Evolutionary conservation across 1,140 invertebrate genomes (phyloP).

Genomic region (Calosoma granatense): DNA sequence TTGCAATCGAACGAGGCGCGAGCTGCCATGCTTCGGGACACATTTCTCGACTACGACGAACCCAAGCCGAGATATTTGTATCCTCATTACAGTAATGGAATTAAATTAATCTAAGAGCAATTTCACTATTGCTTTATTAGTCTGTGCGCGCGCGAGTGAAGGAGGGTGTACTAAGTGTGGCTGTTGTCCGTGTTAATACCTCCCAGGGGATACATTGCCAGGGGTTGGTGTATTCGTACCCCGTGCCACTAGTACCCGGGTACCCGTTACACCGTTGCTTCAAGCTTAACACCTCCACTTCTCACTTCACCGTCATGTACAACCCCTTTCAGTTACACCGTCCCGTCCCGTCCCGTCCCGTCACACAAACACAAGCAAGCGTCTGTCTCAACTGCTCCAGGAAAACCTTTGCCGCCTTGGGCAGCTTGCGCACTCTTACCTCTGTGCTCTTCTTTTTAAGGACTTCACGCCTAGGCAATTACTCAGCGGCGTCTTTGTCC

Average conservation of each 20-base stretch:
- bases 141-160: slow-evolving; percentile 1
- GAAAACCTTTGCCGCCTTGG: background rate
- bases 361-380: too few relatives aligned
- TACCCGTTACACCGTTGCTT: slow-evolving; percentile 9
- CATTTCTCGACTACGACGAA: background rate
- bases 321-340: slow-evolving; percentile 2
- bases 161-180: background rate
- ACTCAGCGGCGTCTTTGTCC: background rate
- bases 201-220: slow-evolving; percentile 10
- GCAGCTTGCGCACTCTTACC: background rate
- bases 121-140: slow-evolving; percentile 8
- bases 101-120: slow-evolving; percentile 19
- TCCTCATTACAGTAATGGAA: slow-evolving; percentile 23
- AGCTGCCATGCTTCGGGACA: too few relatives aligned
- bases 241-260: background rate
- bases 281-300: background rate
- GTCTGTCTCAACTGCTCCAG: too few relatives aligned
- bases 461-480: background rate
- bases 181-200: slow-evolving; percentile 7
- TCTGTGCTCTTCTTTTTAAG: slow-evolving; percentile 6
- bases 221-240: background rate
- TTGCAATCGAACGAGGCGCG: too few relatives aligned
- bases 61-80: slow-evolving; percentile 16
- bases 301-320: background rate
- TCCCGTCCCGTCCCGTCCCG: background rate